phyloP scores from a whole-genome alignment of 1,140 invertebrate genomes.

The Bombus waltoni region DNA sequence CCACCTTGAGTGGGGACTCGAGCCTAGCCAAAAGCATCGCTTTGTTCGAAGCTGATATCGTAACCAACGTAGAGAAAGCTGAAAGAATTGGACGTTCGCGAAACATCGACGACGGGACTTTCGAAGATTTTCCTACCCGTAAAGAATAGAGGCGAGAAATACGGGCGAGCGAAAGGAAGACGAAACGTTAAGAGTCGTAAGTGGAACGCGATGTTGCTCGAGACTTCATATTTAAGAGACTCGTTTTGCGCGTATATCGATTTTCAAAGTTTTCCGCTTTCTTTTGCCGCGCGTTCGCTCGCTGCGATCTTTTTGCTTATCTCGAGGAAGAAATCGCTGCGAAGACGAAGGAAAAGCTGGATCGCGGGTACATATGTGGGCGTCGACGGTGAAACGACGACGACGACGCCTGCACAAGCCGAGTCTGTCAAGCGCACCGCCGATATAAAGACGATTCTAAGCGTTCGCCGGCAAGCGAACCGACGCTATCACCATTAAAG shows the following conservation, averaged over 20 bases:
- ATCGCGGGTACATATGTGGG: conserved; percentile 21
- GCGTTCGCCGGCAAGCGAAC: conserved; percentile 58
- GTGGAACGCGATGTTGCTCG: not conserved
- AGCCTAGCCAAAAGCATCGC: too few species aligned
- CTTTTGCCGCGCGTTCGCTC: not conserved
- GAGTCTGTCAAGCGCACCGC: conserved; percentile 48
- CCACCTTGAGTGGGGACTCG: not conserved
- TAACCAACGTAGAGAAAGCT: too few species aligned
- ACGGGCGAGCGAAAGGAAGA: too few species aligned
- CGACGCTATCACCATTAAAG: conserved; percentile 70
- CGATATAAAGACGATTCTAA: conserved; percentile 66
- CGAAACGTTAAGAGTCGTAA: too few species aligned
- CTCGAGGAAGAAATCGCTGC: conserved; percentile 4
- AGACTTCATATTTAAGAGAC: not conserved
- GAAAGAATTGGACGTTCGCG: too few species aligned
- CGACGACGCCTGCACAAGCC: not conserved
- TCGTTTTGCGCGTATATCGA: not conserved
- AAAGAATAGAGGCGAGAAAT: too few species aligned
- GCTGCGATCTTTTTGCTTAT: not conserved
- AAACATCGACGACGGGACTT: too few species aligned
- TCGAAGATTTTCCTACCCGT: too few species aligned
- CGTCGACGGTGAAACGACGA: conserved; percentile 24
- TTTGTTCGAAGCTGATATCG: too few species aligned
- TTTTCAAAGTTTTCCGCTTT: not conserved
- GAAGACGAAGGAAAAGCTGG: conserved; percentile 11